These are phyloP conservation scores for Tapirus indicus DNA, from an alignment of 2,797 vertebrate genomes.

Conservation along the genomic window DNA sequence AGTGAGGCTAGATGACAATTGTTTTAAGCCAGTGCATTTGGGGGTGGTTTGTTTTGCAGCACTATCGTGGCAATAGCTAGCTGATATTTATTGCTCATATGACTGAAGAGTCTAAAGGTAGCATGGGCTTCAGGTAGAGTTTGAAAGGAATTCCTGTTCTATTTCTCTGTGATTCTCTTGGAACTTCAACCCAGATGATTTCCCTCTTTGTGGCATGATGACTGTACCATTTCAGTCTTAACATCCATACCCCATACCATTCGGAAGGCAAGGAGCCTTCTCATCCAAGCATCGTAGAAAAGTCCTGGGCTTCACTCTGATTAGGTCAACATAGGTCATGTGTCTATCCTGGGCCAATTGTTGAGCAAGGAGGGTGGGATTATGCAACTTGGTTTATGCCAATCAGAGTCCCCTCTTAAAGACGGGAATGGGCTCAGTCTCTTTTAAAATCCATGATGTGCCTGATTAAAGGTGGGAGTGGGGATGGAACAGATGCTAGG, in stretches of 20 bases:
- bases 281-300: not conserved
- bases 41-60: constrained; percentile 25
- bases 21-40: not conserved
- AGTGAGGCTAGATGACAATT: not conserved
- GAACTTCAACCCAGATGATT: not conserved
- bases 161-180: not conserved
- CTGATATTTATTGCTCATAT: not conserved
- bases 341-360: not conserved
- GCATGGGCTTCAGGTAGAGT: not conserved
- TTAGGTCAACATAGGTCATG: not conserved
- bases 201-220: not conserved
- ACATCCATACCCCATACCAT: not conserved
- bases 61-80: not conserved
- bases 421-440: not conserved
- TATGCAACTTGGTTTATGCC: not conserved
- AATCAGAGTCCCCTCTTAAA: not conserved
- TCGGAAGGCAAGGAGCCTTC: constrained; percentile 6
- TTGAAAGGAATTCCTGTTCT: constrained; percentile 25
- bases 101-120: constrained; percentile 8
- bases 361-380: not conserved
- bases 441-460: not conserved
- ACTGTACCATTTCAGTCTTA: not conserved
- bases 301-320: not conserved
- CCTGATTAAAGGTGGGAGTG: not conserved
- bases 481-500: not conserved